These are phyloP conservation scores for Gerris buenoi DNA, from an alignment of 1,140 invertebrate species.

Conservation along the genomic window DNA sequence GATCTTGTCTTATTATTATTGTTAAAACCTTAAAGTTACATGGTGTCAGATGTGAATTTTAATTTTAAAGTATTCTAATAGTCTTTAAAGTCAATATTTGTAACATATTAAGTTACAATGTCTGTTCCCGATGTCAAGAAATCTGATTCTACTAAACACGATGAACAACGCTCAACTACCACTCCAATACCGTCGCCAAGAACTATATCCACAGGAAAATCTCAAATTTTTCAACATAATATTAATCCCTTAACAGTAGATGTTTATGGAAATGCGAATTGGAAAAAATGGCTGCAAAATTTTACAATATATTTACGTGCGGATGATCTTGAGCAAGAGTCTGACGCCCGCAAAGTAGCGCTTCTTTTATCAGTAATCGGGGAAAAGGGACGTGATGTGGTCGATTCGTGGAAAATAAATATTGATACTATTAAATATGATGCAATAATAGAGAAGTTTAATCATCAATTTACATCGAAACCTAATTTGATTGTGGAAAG, in stretches of 20 bases:
- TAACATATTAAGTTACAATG: neutral
- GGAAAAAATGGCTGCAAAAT: neutral
- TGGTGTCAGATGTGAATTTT: neutral
- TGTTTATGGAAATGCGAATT: neutral
- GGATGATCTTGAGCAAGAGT: neutral
- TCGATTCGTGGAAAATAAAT: neutral
- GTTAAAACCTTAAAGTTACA: too few species aligned
- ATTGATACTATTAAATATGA: neutral
- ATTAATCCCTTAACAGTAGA: too few species aligned
- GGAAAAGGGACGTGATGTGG: neutral
- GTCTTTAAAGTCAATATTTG: neutral
- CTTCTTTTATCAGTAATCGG: neutral
- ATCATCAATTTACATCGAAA: neutral
- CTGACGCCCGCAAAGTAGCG: neutral
- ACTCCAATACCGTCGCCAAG: neutral
- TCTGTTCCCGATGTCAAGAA: neutral
- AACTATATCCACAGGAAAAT: neutral
- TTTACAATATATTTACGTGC: neutral
- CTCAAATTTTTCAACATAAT: neutral
- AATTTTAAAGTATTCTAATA: neutral
- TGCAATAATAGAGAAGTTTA: neutral
- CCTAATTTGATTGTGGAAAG: neutral
- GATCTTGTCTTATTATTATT: too few species aligned
- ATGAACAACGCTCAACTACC: neutral
- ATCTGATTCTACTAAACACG: neutral